Conservation (phyloP, 2,888 invertebrate species). For the Uropetala carovei region DNA sequence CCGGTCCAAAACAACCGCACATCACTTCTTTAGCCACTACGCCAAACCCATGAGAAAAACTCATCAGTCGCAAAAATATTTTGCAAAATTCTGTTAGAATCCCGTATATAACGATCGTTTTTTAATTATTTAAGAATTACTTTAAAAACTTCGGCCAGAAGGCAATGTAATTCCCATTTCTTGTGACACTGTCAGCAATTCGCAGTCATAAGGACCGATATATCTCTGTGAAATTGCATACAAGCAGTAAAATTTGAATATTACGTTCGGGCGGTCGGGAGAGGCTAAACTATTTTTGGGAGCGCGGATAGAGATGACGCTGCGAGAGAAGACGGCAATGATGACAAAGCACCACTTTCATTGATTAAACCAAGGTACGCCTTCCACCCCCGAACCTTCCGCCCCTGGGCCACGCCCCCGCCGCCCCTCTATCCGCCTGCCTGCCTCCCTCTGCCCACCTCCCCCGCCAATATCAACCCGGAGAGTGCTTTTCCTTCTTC, state of each 20-base stretch:
- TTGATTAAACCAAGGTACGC: slow-evolving; percentile 61
- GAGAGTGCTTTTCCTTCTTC: slow-evolving; percentile 62
- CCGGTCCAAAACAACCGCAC: slow-evolving; percentile 10
- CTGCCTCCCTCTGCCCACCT: not conserved
- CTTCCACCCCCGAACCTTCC: not conserved
- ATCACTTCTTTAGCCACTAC: slow-evolving; percentile 18
- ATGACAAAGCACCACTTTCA: slow-evolving; percentile 63
- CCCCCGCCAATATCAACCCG: slow-evolving; percentile 42
- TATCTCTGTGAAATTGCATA: slow-evolving; percentile 43
- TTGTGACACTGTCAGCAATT: slow-evolving; percentile 21
- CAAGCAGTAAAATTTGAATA: slow-evolving; percentile 36
- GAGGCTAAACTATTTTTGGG: not conserved
- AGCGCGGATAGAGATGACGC: slow-evolving; percentile 23
- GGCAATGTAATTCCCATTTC: slow-evolving; percentile 9
- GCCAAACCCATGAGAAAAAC: slow-evolving; percentile 29
- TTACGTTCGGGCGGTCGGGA: not conserved
- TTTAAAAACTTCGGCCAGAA: not conserved
- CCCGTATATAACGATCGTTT: too few relatives aligned
- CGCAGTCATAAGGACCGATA: slow-evolving; percentile 7
- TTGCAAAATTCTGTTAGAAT: too few relatives aligned
- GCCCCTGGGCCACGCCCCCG: not conserved
- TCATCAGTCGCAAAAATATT: not conserved
- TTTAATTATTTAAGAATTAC: not conserved
- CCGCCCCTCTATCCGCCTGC: not conserved
- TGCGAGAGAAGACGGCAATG: slow-evolving; percentile 31